Evolutionary conservation across 1,140 invertebrate species (phyloP).

Genomic region (Bombus sibiricus): DNA sequence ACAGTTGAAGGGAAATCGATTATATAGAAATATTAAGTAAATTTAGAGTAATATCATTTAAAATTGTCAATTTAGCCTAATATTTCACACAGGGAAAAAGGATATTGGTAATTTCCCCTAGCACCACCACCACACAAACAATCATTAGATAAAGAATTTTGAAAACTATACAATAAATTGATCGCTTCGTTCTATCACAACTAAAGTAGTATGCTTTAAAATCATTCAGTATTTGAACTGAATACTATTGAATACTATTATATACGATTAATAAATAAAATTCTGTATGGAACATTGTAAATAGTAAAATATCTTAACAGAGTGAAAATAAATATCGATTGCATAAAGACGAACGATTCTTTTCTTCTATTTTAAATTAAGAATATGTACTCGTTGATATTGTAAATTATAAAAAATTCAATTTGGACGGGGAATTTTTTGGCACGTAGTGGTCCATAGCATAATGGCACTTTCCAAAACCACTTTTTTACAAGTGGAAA

Average conservation of each 20-base stretch:
- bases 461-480: conserved; percentile 62
- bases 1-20: conserved; percentile 8
- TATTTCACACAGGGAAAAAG: not conserved
- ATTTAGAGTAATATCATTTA: conserved; percentile 19
- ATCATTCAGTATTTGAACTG: not conserved
- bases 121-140: conserved; percentile 25
- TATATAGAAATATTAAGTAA: conserved; percentile 38
- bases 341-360: not conserved
- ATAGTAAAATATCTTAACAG: not conserved
- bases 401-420: conserved; percentile 55
- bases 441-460: conserved; percentile 67
- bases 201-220: not conserved
- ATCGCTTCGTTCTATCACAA: not conserved
- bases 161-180: not conserved
- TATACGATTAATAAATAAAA: not conserved
- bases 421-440: conserved; percentile 67
- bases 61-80: not conserved
- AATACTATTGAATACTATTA: not conserved
- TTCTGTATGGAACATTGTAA: not conserved
- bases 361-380: not conserved
- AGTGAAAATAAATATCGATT: conserved; percentile 12
- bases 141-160: not conserved
- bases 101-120: conserved; percentile 21
- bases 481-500: conserved; percentile 55
- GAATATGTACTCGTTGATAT: conserved; percentile 10